Evolutionary conservation across 2,113 vertebrate species (phyloP).

Genomic region (Motacilla alba): DNA sequence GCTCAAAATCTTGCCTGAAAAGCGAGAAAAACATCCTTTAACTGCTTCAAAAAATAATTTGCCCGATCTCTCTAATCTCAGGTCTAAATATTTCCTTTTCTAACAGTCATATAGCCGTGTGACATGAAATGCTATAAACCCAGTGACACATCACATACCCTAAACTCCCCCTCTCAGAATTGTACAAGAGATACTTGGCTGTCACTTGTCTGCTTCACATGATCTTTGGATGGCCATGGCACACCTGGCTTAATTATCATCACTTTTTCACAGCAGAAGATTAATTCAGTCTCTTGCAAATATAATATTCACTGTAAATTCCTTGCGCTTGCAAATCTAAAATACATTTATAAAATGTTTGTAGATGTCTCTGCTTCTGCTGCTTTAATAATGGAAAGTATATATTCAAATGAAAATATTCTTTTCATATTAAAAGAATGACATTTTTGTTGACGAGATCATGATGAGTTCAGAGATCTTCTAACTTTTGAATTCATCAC

Average conservation of each 20-base stretch:
- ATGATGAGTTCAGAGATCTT: not conserved
- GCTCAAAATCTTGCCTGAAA: not conserved
- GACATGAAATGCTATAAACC: not conserved
- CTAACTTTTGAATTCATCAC: not conserved
- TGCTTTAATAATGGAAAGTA: not conserved
- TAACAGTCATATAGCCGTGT: not conserved
- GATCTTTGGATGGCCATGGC: not conserved
- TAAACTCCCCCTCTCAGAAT: not conserved
- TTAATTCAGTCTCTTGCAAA: not conserved
- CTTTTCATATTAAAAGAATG: not conserved
- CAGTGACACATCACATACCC: not conserved
- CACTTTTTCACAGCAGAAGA: not conserved
- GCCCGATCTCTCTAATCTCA: not conserved
- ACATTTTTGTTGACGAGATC: not conserved
- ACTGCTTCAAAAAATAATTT: not conserved
- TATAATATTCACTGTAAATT: not conserved
- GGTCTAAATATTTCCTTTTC: not conserved
- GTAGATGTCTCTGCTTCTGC: not conserved
- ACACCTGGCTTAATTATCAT: not conserved
- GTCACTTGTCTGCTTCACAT: rapidly evolving
- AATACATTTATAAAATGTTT: not conserved
- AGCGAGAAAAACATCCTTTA: not conserved
- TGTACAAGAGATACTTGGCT: not conserved
- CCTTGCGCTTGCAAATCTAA: not conserved
- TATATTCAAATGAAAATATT: not conserved